Conservation (phyloP, 2,797 vertebrate genomes). For the Pantherophis alleghaniensis region DNA sequence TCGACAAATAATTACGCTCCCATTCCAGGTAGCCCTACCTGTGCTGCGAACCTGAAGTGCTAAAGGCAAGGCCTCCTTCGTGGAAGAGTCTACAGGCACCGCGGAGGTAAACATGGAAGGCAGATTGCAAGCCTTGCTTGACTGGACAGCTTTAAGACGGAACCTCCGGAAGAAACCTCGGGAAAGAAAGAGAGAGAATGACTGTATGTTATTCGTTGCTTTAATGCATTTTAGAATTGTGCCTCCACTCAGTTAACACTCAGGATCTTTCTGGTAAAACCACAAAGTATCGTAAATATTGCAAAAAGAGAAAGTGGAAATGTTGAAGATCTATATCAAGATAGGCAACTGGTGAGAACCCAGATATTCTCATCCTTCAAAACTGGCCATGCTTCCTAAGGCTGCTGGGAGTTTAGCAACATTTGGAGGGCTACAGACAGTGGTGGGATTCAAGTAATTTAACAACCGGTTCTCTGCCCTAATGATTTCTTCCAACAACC, state of each 20-base stretch:
- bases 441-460: no score
- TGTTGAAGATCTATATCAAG: neutral
- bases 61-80: constrained; percentile 66
- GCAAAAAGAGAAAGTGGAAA: neutral
- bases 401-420: neutral
- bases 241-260: neutral
- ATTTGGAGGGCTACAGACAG: neutral
- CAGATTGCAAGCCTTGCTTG: constrained; percentile 91
- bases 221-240: neutral
- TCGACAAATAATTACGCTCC: neutral
- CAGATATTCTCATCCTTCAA: neutral
- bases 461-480: no score
- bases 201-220: neutral
- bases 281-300: neutral
- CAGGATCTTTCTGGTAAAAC: neutral
- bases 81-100: constrained; percentile 76
- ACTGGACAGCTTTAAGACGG: constrained; percentile 90
- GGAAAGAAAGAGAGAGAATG: neutral
- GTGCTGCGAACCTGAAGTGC: constrained; percentile 73
- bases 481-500: no score
- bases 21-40: constrained; percentile 65
- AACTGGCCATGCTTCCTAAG: neutral
- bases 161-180: constrained; percentile 84
- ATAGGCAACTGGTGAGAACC: neutral
- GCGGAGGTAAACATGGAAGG: constrained; percentile 88